Conservation (phyloP, 1,140 invertebrate genomes). For the Phthorimaea operculella region DNA sequence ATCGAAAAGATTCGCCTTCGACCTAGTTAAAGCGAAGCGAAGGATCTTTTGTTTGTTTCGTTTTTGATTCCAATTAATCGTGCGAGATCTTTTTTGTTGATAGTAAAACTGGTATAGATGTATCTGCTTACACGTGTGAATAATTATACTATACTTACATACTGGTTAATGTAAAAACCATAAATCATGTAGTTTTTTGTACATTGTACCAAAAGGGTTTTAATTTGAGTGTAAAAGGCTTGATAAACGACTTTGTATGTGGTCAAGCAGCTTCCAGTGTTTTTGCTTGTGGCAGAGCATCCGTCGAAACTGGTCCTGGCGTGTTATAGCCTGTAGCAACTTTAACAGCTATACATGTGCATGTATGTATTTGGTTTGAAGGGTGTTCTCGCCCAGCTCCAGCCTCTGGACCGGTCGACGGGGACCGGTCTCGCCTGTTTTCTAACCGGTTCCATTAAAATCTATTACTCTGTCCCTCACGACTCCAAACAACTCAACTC, state of each 20-base stretch:
- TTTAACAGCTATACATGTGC: background rate
- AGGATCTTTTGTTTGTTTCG: too few relatives aligned
- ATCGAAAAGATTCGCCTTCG: background rate
- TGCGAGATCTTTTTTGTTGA: too few relatives aligned
- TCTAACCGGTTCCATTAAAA: constrained; percentile 3
- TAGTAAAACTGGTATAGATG: too few relatives aligned
- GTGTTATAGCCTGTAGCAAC: background rate
- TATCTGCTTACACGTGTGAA: too few relatives aligned
- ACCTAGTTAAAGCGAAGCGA: too few relatives aligned
- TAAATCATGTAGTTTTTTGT: too few relatives aligned
- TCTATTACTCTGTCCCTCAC: background rate
- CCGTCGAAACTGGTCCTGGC: background rate
- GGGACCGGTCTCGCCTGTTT: background rate
- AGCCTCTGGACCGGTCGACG: background rate
- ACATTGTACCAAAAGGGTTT: too few relatives aligned
- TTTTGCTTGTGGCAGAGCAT: background rate
- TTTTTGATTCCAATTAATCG: too few relatives aligned
- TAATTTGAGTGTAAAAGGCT: background rate
- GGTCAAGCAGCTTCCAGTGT: background rate
- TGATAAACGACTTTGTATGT: background rate
- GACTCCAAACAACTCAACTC: too few relatives aligned
- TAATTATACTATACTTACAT: too few relatives aligned
- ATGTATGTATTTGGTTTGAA: background rate
- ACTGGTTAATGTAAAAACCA: too few relatives aligned
- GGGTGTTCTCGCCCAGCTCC: background rate